These are phyloP conservation scores for Hemitrygon akajei DNA, from an alignment of 2,797 vertebrate species.

Conservation along the genomic window DNA sequence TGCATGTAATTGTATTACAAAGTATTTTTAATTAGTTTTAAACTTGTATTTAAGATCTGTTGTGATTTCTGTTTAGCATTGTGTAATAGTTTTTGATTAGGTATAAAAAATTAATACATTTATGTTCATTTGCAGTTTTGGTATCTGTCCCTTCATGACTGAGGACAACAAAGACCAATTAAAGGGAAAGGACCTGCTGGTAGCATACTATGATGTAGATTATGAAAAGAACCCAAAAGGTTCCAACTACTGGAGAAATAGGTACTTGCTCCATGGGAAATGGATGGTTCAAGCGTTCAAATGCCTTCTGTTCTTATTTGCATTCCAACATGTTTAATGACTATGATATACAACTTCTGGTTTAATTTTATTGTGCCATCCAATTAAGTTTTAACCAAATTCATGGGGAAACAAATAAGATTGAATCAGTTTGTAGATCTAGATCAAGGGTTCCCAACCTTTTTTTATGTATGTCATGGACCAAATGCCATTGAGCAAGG, in stretches of 20 bases:
- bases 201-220: conserved; percentile 91
- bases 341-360: neutral
- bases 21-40: too few species aligned
- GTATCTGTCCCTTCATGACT: conserved; percentile 91
- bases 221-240: conserved; percentile 95
- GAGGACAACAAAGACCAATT: conserved; percentile 93
- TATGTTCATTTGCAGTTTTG: conserved; percentile 65
- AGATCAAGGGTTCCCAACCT: too few species aligned
- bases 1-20: too few species aligned
- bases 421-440: neutral
- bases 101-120: too few species aligned
- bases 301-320: neutral
- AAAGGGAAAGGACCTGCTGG: conserved; percentile 81
- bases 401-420: neutral
- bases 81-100: neutral
- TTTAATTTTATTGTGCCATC: neutral
- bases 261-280: conserved; percentile 53
- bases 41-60: neutral
- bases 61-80: neutral
- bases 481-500: too few species aligned
- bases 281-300: neutral
- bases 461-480: too few species aligned
- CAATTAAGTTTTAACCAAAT: neutral
- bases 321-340: neutral
- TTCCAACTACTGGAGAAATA: conserved; percentile 98